Percentiles rank a stretch among this genome's conserved stretches.
These are phyloP conservation scores for Orthosia incerta DNA, from an alignment of 2,888 invertebrate genomes.

Conservation along the genomic window DNA sequence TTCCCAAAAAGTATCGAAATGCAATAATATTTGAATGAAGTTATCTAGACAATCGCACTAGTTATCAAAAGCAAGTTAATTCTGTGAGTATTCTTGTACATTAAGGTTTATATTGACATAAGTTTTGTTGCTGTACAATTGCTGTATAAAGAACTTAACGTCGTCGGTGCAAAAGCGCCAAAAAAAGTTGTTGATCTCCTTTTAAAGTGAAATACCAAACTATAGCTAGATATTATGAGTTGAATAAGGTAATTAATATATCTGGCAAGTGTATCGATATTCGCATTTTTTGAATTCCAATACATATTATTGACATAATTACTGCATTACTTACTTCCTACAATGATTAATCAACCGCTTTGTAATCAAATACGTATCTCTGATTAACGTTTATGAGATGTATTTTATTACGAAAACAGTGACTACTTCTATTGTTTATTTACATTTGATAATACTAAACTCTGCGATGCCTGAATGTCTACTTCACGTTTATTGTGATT, in stretches of 20 bases:
- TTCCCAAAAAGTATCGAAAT: too few relatives aligned
- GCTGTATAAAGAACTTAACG: too few relatives aligned
- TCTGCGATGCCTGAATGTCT: neutral
- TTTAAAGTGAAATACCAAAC: too few relatives aligned
- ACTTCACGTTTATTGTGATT: neutral
- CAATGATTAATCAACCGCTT: neutral
- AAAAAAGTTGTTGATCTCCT: too few relatives aligned
- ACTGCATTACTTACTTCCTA: neutral
- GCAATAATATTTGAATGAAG: too few relatives aligned
- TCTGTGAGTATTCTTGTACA: too few relatives aligned
- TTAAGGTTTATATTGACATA: too few relatives aligned
- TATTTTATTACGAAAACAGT: neutral
- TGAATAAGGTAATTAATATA: constrained; percentile 1
- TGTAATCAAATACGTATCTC: neutral
- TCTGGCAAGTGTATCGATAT: neutral
- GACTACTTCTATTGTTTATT: constrained; percentile 2
- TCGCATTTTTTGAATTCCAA: neutral
- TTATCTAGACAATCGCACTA: too few relatives aligned
- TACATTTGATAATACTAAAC: neutral
- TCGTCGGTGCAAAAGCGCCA: too few relatives aligned
- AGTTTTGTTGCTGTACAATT: too few relatives aligned
- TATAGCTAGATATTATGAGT: too few relatives aligned
- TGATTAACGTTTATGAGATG: neutral
- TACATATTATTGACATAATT: neutral
- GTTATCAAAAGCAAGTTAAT: too few relatives aligned